Percentiles rank a stretch among this genome's conserved stretches.
Evolutionary conservation across 1,140 invertebrate species (phyloP).

Genomic region (Anoplolepis gracilipes): DNA sequence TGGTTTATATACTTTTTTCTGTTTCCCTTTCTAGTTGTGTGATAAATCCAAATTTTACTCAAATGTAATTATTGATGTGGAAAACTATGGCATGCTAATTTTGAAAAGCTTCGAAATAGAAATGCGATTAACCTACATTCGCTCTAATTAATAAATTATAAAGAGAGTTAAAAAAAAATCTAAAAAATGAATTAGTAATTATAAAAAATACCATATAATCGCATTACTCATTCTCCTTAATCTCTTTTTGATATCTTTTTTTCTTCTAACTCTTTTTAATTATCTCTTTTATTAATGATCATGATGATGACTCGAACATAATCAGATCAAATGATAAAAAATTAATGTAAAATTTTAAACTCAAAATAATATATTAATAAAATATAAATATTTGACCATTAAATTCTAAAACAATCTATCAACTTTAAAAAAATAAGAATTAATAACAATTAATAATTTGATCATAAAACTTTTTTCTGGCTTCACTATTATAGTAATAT

Average conservation of each 20-base stretch:
- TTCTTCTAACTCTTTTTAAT: neutral
- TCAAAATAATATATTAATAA: neutral
- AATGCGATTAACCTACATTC: conserved; percentile 35
- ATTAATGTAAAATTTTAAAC: neutral
- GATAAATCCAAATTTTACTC: neutral
- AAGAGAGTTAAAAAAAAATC: conserved; percentile 26
- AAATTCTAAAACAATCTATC: neutral
- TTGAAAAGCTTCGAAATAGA: neutral
- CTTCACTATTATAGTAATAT: neutral
- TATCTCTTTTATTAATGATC: neutral
- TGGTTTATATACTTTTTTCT: neutral
- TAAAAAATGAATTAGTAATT: conserved; percentile 3
- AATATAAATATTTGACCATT: neutral
- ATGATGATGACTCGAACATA: neutral
- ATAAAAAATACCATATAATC: neutral
- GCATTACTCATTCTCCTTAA: neutral
- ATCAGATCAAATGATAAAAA: conserved; percentile 5
- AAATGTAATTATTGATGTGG: neutral
- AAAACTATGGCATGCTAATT: neutral
- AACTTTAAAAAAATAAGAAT: neutral
- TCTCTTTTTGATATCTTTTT: neutral
- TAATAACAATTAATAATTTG: neutral
- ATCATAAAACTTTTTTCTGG: neutral
- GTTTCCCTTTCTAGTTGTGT: neutral
- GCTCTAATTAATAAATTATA: conserved; percentile 42